Percentiles rank a stretch among this genome's conserved stretches.
These are phyloP conservation scores for Nowickia ferox DNA, from an alignment of 2,888 invertebrate genomes.

Conservation along the genomic window DNA sequence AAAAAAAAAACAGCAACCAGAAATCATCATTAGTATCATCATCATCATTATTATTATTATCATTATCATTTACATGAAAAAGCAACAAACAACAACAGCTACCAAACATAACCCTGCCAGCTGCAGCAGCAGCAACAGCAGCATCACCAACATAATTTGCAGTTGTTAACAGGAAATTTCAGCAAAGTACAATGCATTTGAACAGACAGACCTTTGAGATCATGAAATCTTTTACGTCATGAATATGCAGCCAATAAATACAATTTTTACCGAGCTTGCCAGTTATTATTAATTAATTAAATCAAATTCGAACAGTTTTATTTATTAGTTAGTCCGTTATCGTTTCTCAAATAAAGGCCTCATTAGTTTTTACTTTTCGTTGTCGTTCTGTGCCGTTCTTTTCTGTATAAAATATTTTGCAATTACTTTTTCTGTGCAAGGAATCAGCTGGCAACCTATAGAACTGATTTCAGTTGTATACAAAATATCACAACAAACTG, in stretches of 20 bases:
- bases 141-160: background rate
- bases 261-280: background rate
- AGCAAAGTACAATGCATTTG: constrained; percentile 17
- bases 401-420: no score
- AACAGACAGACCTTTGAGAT: constrained; percentile 11
- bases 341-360: no score
- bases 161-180: constrained; percentile 39
- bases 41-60: background rate
- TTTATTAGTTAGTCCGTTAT: no score
- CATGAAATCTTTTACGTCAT: background rate
- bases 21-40: constrained; percentile 23
- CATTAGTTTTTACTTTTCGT: no score
- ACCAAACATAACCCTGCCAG: constrained; percentile 25
- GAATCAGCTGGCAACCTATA: no score
- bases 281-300: background rate
- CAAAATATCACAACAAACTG: no score
- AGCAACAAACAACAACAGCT: constrained; percentile 34
- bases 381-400: no score
- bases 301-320: background rate
- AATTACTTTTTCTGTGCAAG: no score
- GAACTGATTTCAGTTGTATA: no score
- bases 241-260: no score
- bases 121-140: background rate
- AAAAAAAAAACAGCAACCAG: constrained; percentile 12
- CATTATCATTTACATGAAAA: constrained; percentile 33